Evolutionary conservation across 1,140 invertebrate genomes (phyloP), one percentile per base, ranked within the genome.

Genomic region (Latrodectus geometricus): DNA sequence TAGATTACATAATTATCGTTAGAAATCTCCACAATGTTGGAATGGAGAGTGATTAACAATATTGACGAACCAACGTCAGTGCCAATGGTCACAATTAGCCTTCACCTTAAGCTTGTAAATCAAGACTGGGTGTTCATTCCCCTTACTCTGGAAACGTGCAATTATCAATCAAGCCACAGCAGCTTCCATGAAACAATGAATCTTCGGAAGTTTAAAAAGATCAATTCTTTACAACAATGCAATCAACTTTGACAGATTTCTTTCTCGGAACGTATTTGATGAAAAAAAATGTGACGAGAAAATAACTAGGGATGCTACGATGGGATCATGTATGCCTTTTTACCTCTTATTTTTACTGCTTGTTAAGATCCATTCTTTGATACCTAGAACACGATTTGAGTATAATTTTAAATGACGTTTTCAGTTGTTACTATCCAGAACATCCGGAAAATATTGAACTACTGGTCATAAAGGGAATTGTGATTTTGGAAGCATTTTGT

Each of bases 161-260:
- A 61, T 61, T 61, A 61, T 17, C 54, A 14, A 17, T 14, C 54
- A 61, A 61, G 54, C 54, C 11, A 61, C 0, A 8, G 54, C 8
- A 14, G 11, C 54, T 61, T 61, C 70, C 79, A 17, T n/a, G 20
- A 70, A 81, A 81, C 79, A 81, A 81, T 81, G 79, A 72, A 81
- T 81, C 79, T 54, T 50, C 17, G 17, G 8, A 8, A n/a, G 17
- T 11, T 70, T 72, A 81, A 72, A 69, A 69, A 81, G 54, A 81
- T 81, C 69, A 54, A 81, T 72, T 17, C 79, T 81, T 35, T 35
- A 68, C 79, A 81, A 81, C 79, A 81, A 81, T 81, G 79, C 79
- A 56, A 81, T 81, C 66, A 72, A 48, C 23, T 61, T 81, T 81
- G 79, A 69, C 68, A 15, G 35, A 78, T 66, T 78, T 78, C 76